phyloP scores from a whole-genome alignment of 2,888 invertebrate genomes.

The Andrena minutula region DNA sequence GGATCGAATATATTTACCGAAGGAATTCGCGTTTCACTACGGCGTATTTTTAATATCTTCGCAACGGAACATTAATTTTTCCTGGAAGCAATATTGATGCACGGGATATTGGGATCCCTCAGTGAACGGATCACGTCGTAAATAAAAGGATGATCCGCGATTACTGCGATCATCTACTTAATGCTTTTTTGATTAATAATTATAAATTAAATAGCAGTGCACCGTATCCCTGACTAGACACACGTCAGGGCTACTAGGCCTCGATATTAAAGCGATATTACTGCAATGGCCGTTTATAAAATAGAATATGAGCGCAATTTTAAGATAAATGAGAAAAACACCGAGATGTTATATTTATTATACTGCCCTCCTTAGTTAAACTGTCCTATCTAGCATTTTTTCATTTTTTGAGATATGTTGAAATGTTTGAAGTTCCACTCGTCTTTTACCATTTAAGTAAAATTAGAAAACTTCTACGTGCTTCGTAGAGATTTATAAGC shows the following conservation, averaged over 20 bases:
- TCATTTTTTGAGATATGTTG: no score
- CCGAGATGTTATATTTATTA: no score
- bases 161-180: conserved; percentile 7
- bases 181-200: conserved; percentile 17
- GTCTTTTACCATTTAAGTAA: no score
- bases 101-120: conserved; percentile 15
- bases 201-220: conserved; percentile 1
- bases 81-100: conserved; percentile 13
- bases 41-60: conserved; percentile 26
- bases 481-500: no score
- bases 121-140: conserved; percentile 24
- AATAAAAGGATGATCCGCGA: conserved; percentile 29
- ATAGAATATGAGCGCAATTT: no score
- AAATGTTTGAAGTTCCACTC: no score
- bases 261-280: conserved; percentile 10
- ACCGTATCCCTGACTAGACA: not conserved
- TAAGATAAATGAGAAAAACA: no score
- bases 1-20: conserved; percentile 36
- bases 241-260: not conserved
- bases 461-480: no score
- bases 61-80: conserved; percentile 28
- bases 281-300: not conserved
- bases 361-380: no score
- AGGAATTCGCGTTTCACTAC: conserved; percentile 21
- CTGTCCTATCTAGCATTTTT: no score